A percentile compares a stretch with the other conserved stretches of the same genome.
Evolutionary conservation across 2,113 vertebrate genomes (phyloP).

Genomic region (Recurvirostra avosetta): DNA sequence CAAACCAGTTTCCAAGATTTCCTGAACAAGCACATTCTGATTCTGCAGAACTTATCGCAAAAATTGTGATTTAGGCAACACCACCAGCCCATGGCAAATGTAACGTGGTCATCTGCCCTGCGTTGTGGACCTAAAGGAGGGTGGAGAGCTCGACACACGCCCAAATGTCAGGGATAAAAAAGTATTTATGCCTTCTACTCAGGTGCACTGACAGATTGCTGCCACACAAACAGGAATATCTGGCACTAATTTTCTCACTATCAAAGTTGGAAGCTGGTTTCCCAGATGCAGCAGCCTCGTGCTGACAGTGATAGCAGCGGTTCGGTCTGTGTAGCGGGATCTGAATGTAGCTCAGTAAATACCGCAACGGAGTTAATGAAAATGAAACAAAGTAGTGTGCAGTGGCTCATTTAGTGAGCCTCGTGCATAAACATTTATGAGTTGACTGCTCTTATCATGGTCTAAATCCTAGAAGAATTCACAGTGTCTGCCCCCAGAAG

Average conservation of each 20-base stretch:
- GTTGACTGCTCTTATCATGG: neutral
- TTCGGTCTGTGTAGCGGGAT: neutral
- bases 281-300: neutral
- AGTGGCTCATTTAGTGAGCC: neutral
- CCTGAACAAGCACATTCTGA: neutral
- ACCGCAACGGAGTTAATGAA: neutral
- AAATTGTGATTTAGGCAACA: neutral
- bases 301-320: neutral
- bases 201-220: neutral
- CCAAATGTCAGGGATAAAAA: neutral
- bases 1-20: neutral
- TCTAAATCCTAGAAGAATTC: neutral
- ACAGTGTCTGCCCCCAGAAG: neutral
- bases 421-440: conserved; percentile 33
- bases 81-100: neutral
- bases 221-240: neutral
- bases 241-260: neutral
- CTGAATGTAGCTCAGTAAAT: neutral
- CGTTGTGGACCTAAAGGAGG: neutral
- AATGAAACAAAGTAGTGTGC: neutral
- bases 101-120: neutral
- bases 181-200: neutral
- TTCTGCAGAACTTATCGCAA: neutral
- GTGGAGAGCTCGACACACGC: neutral
- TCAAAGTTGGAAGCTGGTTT: neutral